Evolutionary conservation across 2,113 vertebrate genomes (phyloP).

Genomic region (Argyrosomus japonicus): DNA sequence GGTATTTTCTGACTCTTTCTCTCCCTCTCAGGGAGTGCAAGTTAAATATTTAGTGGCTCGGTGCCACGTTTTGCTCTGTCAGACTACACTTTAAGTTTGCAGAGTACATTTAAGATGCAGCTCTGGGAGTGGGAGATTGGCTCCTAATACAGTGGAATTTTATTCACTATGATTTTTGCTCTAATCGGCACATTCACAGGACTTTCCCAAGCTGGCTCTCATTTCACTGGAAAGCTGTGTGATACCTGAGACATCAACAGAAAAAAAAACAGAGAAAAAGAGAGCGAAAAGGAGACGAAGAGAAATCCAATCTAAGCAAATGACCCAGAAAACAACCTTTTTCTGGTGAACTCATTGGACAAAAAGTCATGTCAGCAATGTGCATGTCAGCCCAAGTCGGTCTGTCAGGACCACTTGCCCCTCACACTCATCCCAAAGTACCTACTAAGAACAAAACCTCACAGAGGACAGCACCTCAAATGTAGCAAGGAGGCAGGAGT

Average conservation of each 20-base stretch:
- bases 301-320: constrained; percentile 61
- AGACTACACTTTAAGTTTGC: constrained; percentile 6
- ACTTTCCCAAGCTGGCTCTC: constrained; percentile 28
- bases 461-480: constrained; percentile 49
- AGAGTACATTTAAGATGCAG: constrained; percentile 14
- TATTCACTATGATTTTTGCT: constrained; percentile 10
- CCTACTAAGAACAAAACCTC: constrained; percentile 53
- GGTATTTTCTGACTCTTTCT: constrained; percentile 3
- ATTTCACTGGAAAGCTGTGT: constrained; percentile 37
- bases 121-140: neutral
- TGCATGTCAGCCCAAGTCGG: constrained; percentile 50
- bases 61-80: constrained; percentile 17
- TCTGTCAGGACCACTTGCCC: constrained; percentile 61
- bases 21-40: neutral
- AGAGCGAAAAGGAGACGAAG: constrained; percentile 12
- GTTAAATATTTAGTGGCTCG: constrained; percentile 36
- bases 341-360: constrained; percentile 55
- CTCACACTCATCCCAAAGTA: constrained; percentile 50
- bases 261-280: neutral
- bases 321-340: constrained; percentile 61
- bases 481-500: constrained; percentile 32
- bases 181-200: constrained; percentile 12
- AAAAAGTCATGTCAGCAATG: constrained; percentile 60
- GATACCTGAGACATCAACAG: constrained; percentile 46
- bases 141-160: constrained; percentile 11